Evolutionary conservation across 2,888 invertebrate genomes (phyloP), one percentile per base, ranked within the genome.

Genomic region (Lasioglossum malachurum): DNA sequence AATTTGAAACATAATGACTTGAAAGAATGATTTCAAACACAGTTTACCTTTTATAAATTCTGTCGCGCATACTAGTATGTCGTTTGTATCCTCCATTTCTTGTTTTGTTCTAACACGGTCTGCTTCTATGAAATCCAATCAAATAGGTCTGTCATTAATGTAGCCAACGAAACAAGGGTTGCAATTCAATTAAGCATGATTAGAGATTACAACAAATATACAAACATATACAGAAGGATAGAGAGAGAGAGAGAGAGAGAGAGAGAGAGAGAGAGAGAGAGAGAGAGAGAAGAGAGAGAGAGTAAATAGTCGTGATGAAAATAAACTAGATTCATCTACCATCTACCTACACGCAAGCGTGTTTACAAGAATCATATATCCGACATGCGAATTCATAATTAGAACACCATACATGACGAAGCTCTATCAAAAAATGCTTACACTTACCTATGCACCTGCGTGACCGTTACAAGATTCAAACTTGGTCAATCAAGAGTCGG

Each of bases 11-110:
- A 44, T 44, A 44, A 44, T 44, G 44, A 44, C 4, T 69, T 23
- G 38, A 12, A 5, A 41, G 16, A 10, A 67, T 38, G 5, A 19
- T 76, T 23, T 64, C 16, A 27, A 12, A 14, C 12, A 46, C 75
- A 19, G 16, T 4, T 84, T 92, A 95, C 95, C 95, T 94, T 94
- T 95, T 81, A 95, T 94, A 84, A 95, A 93, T 89, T 95, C 95
- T 12, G 94, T 92, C 35, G 94, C 92, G 49, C 93, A 94, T 38
- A 94, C 90, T 71, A 95, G 85, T 84, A 93, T 86, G 76, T 94
- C 93, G 72, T 93, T 92, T 87, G 92, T 92, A 83, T 94, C 93
- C 82, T 94, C 95, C 95, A 95, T 95, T 44, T 80, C 79, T 93
- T 76, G 73, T 71, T 74, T 82, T 73, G 44, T 84, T 64, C 67